Conservation (phyloP, 2,113 vertebrate genomes). For the Euleptes europaea region DNA sequence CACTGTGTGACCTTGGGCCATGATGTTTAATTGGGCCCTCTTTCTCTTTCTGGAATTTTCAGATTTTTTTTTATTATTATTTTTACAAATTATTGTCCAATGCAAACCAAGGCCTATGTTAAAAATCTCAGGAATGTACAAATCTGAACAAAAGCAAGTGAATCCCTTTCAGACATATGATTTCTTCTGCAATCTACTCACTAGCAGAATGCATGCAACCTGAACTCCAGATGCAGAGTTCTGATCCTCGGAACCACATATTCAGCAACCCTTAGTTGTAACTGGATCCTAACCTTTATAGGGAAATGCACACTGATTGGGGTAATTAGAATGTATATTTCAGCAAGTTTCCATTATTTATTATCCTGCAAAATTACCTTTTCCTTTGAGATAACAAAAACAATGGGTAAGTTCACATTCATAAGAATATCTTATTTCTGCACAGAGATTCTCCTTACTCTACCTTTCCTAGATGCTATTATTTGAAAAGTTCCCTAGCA, state of each 20-base stretch:
- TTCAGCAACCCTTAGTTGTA: not conserved
- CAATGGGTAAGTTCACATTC: slow-evolving; percentile 35
- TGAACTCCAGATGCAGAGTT: not conserved
- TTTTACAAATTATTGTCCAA: no score
- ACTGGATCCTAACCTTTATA: not conserved
- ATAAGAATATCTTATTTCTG: slow-evolving; percentile 53
- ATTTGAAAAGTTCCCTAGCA: slow-evolving; percentile 58
- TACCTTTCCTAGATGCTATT: slow-evolving; percentile 59
- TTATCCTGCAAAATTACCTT: slow-evolving; percentile 61
- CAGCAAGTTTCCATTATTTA: slow-evolving; percentile 55
- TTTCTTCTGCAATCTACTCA: not conserved
- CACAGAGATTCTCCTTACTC: slow-evolving; percentile 54
- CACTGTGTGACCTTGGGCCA: no score
- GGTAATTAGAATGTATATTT: not conserved
- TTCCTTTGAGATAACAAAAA: slow-evolving; percentile 57
- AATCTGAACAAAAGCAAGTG: no score
- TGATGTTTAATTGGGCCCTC: no score
- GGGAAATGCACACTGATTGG: not conserved
- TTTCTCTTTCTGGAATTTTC: no score
- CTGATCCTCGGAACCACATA: not conserved
- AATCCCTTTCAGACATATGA: not conserved
- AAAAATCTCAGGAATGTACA: no score
- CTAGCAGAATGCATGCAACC: not conserved
- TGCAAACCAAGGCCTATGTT: no score
- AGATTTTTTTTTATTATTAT: no score